These are phyloP conservation scores for Scopus umbretta DNA, from an alignment of 2,113 vertebrate species.

Conservation along the genomic window DNA sequence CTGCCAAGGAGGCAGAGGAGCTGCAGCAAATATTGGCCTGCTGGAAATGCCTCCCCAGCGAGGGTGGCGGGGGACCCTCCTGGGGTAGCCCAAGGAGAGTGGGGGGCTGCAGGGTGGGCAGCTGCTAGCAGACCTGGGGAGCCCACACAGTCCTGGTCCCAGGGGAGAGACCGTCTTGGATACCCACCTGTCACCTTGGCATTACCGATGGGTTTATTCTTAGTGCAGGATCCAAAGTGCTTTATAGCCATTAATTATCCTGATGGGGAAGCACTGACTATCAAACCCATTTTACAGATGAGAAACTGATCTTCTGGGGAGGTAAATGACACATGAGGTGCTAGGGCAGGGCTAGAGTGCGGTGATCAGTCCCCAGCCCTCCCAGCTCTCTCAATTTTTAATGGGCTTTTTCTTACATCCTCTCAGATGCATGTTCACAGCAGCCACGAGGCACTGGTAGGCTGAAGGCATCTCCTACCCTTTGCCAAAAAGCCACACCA, in stretches of 20 bases:
- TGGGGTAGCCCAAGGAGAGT: not conserved
- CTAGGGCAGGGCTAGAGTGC: not conserved
- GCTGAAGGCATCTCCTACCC: not conserved
- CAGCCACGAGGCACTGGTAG: not conserved
- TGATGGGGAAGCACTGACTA: not conserved
- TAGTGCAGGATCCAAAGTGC: not conserved
- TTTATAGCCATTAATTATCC: conserved; percentile 15
- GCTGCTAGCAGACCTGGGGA: not conserved
- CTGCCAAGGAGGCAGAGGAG: not conserved
- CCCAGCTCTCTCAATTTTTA: not conserved
- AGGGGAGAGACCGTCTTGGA: not conserved
- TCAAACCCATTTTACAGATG: not conserved
- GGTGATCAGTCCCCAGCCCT: not conserved
- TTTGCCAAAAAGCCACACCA: not conserved
- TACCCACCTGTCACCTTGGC: not conserved
- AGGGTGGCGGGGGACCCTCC: not conserved
- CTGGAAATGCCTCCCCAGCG: not conserved
- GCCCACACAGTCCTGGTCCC: not conserved
- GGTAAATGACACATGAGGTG: not conserved
- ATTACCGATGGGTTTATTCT: not conserved
- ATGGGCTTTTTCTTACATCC: not conserved
- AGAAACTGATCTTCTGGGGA: not conserved
- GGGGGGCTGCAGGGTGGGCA: not conserved
- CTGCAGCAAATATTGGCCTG: not conserved
- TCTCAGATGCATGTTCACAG: not conserved